Evolutionary conservation across 35 echinoderm and acorn worm genomes (phyloP), one percentile per base, ranked within the genome.

Genomic region (Lytechinus variegatus): DNA sequence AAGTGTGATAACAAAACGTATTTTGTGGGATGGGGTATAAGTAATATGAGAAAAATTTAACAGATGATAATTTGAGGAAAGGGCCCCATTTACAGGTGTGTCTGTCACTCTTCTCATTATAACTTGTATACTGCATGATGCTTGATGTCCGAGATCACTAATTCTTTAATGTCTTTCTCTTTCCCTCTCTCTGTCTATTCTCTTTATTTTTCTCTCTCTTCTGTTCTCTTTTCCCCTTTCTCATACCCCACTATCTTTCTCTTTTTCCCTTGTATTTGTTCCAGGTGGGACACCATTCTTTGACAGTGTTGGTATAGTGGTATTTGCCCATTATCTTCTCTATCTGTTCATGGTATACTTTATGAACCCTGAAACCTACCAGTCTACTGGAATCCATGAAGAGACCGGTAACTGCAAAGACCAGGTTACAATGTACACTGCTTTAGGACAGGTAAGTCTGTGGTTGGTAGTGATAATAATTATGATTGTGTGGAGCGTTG

Each of bases 321-420:
- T 95, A 24, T 28, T 28, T 95, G 53, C 86, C 72, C 95, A 95
- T 89, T 95, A 56, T 51, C 53, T 95, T 87, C 54, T 95, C 27
- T 95, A 95, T 53, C 54, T 95, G 54, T 12, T 95, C 28, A 72
- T 95, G 61, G 95, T 87, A 16, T 86, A 89, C 60, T 95, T 87
- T 52, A 87, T 56, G 21, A 95, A 87, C 52, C 95, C 95, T 6
- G 12, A 87, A 89, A n/a, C 53, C 52, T 87, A 56, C 54, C 72
- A 55, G 86, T 86, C 95, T 52, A 88, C 86, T n/a, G 95, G 95
- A 95, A 12, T 95, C 27, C 95, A 95, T 55, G 95, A 95, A 95
- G 71, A 86, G 53, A 95, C 86, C 7, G 95, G 95, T 27, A 60
- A 95, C 86, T 89, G 95, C 86, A 14, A 95, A 9, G 95, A 54